These are phyloP conservation scores for Pyrocoelia pectoralis DNA, from an alignment of 2,888 invertebrate species.

Conservation along the genomic window DNA sequence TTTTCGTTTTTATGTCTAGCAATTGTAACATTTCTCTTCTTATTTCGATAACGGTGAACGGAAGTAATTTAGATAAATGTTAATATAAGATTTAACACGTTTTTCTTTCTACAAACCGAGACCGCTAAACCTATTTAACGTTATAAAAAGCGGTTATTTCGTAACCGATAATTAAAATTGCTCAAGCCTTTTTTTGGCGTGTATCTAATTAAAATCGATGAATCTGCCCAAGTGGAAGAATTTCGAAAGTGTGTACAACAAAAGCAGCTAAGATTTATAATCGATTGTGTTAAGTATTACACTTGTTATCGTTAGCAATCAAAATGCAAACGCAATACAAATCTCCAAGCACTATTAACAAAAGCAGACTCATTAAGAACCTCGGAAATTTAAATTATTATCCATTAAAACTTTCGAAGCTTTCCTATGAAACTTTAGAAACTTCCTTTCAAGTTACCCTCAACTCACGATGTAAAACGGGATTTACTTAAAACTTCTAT, in stretches of 20 bases:
- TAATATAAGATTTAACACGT: too few species aligned
- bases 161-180: too few species aligned
- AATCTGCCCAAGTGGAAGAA: background rate
- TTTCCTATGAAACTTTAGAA: slow-evolving; percentile 7
- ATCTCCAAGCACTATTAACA: slow-evolving; percentile 10
- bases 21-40: background rate
- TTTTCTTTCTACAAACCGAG: too few species aligned
- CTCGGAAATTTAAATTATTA: slow-evolving; percentile 16
- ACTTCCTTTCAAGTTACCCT: slow-evolving; percentile 12
- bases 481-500: slow-evolving; percentile 23
- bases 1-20: background rate
- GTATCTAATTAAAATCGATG: background rate
- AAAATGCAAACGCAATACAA: slow-evolving; percentile 4
- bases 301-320: background rate
- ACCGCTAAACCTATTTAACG: too few species aligned
- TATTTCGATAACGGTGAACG: background rate
- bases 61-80: background rate
- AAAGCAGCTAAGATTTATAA: too few species aligned
- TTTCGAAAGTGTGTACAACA: too few species aligned
- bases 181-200: too few species aligned
- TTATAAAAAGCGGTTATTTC: too few species aligned
- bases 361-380: slow-evolving; percentile 11
- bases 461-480: slow-evolving; percentile 8
- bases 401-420: slow-evolving; percentile 21
- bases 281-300: background rate